phyloP scores from a whole-genome alignment of 2,888 invertebrate species.

The Diarsia rubi region DNA sequence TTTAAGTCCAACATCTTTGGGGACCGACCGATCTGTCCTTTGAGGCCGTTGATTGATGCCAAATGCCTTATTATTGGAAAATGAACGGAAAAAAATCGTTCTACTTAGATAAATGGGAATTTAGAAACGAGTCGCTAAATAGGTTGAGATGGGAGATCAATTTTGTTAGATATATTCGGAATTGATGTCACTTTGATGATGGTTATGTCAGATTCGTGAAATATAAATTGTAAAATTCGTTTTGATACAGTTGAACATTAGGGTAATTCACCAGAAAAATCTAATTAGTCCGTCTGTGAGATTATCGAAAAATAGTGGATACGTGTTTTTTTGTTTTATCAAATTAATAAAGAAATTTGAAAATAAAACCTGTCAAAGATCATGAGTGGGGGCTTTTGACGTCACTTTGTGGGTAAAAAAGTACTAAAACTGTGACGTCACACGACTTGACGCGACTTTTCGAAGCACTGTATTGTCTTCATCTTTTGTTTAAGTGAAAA shows the following conservation, averaged over 20 bases:
- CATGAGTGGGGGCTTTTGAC: too few species aligned
- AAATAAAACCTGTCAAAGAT: too few species aligned
- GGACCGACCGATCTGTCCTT: constrained; percentile 66
- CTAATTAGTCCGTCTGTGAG: too few species aligned
- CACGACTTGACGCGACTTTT: too few species aligned
- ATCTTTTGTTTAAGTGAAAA: too few species aligned
- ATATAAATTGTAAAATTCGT: not conserved
- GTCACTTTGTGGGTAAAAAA: too few species aligned
- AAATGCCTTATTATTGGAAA: constrained; percentile 64
- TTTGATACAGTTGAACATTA: not conserved
- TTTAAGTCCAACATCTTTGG: constrained; percentile 75
- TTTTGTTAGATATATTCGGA: constrained; percentile 23
- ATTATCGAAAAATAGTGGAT: too few species aligned
- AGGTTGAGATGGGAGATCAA: constrained; percentile 34
- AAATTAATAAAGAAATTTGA: too few species aligned
- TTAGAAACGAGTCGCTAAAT: constrained; percentile 45
- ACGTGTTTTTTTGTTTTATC: too few species aligned
- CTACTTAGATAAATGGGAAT: constrained; percentile 50
- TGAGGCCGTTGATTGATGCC: constrained; percentile 67
- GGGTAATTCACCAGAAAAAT: too few species aligned
- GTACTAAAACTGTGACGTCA: too few species aligned
- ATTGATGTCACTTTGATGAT: constrained; percentile 37
- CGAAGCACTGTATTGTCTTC: too few species aligned
- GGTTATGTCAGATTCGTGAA: not conserved
- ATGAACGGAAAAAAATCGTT: constrained; percentile 57